These are phyloP conservation scores for Cygnus buccinator DNA, from an alignment of 2,113 vertebrate genomes.

Conservation along the genomic window DNA sequence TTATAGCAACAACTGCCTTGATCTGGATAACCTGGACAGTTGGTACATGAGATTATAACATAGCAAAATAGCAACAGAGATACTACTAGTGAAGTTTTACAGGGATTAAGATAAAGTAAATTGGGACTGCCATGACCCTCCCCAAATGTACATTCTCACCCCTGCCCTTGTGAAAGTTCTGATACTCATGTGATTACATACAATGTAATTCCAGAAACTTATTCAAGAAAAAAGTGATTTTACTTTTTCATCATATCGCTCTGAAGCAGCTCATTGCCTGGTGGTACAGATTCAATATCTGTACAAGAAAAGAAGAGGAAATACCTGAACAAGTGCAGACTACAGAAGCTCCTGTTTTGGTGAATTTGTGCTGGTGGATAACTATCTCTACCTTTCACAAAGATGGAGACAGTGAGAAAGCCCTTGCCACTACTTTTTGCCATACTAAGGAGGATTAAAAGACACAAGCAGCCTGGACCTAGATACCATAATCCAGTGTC, in stretches of 20 bases:
- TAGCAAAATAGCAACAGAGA: background rate
- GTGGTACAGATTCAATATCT: background rate
- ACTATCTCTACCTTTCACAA: background rate
- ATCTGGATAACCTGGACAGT: background rate
- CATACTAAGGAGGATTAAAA: background rate
- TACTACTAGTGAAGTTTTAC: background rate
- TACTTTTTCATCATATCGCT: background rate
- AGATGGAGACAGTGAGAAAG: background rate
- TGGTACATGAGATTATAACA: background rate
- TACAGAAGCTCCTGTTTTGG: background rate
- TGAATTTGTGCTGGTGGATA: background rate
- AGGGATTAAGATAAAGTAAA: background rate
- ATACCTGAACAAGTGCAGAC: background rate
- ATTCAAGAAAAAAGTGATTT: background rate
- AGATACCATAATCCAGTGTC: background rate
- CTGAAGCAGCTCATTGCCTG: background rate
- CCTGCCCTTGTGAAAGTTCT: background rate
- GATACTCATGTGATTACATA: background rate
- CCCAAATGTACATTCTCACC: background rate
- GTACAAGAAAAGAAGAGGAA: background rate
- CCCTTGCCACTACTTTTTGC: background rate
- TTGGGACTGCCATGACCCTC: background rate
- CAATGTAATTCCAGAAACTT: background rate
- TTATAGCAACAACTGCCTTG: background rate
- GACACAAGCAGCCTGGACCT: background rate